Evolutionary conservation across 2,888 invertebrate species (phyloP).

Genomic region (Ditylenchus weischeri): DNA sequence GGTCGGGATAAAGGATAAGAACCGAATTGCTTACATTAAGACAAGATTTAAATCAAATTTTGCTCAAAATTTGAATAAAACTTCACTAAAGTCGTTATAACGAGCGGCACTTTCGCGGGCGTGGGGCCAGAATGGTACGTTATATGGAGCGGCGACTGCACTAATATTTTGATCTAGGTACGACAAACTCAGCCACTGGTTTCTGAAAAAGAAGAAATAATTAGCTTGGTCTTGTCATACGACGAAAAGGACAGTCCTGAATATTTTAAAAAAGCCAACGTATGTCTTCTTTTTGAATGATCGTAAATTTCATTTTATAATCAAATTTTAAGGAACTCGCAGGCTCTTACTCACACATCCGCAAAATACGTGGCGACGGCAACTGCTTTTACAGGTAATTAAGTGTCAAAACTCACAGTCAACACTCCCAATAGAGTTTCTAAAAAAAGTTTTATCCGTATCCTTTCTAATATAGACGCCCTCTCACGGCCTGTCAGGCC

Average conservation of each 20-base stretch:
- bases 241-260: conserved; percentile 27
- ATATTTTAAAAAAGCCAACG: conserved; percentile 29
- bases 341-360: conserved; percentile 41
- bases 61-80: too few relatives aligned
- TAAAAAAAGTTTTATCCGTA: too few relatives aligned
- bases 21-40: too few relatives aligned
- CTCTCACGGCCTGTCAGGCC: too few relatives aligned
- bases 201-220: conserved; percentile 32
- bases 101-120: too few relatives aligned
- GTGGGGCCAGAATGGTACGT: too few relatives aligned
- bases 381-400: conserved; percentile 48
- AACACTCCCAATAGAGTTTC: too few relatives aligned
- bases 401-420: not conserved
- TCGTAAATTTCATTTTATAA: not conserved
- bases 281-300: conserved; percentile 13
- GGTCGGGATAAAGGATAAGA: too few relatives aligned
- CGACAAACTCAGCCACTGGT: conserved; percentile 37
- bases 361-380: conserved; percentile 52
- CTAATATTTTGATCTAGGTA: conserved; percentile 25
- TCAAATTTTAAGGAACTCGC: conserved; percentile 33
- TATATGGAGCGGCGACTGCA: too few relatives aligned
- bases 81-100: too few relatives aligned
- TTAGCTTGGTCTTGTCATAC: conserved; percentile 20
- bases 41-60: too few relatives aligned
- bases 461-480: too few relatives aligned